Evolutionary conservation across 1,140 invertebrate species (phyloP).

Genomic region (Cyrtorhinus lividipennis): DNA sequence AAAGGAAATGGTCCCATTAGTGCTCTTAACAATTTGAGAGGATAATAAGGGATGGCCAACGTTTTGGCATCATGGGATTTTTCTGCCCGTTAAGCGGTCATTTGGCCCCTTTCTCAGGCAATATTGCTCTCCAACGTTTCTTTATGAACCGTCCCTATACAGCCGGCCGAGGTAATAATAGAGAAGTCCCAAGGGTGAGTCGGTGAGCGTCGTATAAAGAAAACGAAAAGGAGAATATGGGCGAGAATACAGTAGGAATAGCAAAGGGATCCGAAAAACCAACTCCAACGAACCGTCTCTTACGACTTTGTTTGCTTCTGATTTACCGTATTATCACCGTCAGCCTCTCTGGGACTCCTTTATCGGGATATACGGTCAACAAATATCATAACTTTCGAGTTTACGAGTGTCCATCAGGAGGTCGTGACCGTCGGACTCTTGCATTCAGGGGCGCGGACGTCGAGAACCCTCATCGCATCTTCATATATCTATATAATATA

Average conservation of each 20-base stretch:
- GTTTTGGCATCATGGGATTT: not conserved
- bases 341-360: not conserved
- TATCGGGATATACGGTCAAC: constrained; percentile 5
- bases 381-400: constrained; percentile 20
- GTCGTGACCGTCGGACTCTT: not conserved
- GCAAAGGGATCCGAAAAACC: not conserved
- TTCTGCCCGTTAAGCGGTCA: not conserved
- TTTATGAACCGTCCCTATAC: constrained; percentile 2
- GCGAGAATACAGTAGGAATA: not conserved
- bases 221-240: not conserved
- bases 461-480: too few species aligned
- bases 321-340: constrained; percentile 19
- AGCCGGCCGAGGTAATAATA: constrained; percentile 13
- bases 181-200: constrained; percentile 1
- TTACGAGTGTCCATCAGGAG: not conserved
- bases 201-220: not conserved
- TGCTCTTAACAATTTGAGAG: not conserved
- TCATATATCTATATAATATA: not conserved
- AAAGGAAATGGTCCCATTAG: not conserved
- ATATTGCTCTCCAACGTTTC: constrained; percentile 9
- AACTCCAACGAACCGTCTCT: constrained; percentile 11
- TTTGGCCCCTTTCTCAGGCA: constrained; percentile 3
- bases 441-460: too few species aligned
- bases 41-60: not conserved
- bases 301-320: constrained; percentile 22